Base-by-base conservation (phyloP, 2,797 vertebrate genomes). In the Pangasius mekongensis region DNA sequence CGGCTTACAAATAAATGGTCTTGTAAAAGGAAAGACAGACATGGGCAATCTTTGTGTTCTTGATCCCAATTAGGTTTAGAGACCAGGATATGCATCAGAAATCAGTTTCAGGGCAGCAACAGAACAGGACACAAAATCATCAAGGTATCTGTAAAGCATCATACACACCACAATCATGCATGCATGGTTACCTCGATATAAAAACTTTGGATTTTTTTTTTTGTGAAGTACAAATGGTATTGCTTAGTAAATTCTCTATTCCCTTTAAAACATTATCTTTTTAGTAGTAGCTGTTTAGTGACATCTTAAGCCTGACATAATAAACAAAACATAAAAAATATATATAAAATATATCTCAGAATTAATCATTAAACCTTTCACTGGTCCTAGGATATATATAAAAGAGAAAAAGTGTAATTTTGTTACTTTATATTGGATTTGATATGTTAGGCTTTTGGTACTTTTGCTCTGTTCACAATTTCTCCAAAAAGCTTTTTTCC, bases 41-140 rank as follows among this genome's bases (percentile, higher is more conserved):
- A 58, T 27, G 8, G 36, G 5, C 3, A 54, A 30, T 27, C 16
- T 60, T 85, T 60, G 27, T 69, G 9, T 9, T 89, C 87, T 82
- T 83, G 33, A 30, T 87, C 16, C 24, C 60, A 22, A 52, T 85
- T 66, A 91, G 88, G 83, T 91, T 90, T 83, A 86, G 88, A 87
- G 86, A 89, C 27, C 90, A 91, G 76, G 85, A 87, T 2, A 62
- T 47, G 27, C 10, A 4, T 33, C 88, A 71, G 86, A 80, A 49
- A 36, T 60, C 54, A 71, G 71, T 22, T 77, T 78, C 89, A 80
- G 56, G 58, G 85, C 73, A 39, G 8, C 56, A 89, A 39, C 87
- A 33, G n/a, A 24, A 83, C 85, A 69, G 56, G 27, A 86, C 87
- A 39, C 78, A 77, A 66, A 89, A 54, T 27, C 64, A 69, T 5